Evolutionary conservation across 1,140 invertebrate genomes (phyloP).

Genomic region (Parasteatoda tepidariorum): DNA sequence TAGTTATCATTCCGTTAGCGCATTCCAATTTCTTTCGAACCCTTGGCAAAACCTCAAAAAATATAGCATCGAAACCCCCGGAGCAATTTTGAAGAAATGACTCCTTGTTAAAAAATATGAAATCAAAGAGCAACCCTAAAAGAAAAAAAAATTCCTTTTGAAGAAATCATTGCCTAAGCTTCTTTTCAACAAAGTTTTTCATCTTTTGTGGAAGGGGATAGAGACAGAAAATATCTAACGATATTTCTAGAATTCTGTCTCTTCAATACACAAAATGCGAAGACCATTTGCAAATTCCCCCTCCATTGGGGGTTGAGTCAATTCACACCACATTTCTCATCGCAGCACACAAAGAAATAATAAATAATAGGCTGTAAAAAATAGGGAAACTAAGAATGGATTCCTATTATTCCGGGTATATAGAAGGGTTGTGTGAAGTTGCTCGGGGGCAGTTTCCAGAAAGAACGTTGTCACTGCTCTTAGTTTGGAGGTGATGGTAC

Average conservation of each 20-base stretch:
- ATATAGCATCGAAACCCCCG: not conserved
- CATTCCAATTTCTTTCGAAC: not conserved
- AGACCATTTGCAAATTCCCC: slow-evolving; percentile 38
- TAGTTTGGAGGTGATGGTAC: not conserved
- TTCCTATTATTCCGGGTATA: not conserved
- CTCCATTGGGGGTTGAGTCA: slow-evolving; percentile 12
- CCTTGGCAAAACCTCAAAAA: not conserved
- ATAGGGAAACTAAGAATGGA: not conserved
- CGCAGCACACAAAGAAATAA: slow-evolving; percentile 29
- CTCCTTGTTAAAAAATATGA: not conserved
- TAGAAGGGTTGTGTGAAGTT: not conserved
- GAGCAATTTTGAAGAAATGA: not conserved
- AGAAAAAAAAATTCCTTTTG: not conserved
- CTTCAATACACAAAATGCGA: not conserved
- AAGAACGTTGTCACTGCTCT: not conserved
- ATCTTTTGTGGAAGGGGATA: not conserved
- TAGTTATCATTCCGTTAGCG: not conserved
- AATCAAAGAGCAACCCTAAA: not conserved
- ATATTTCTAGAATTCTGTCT: not conserved
- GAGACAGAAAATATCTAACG: not conserved
- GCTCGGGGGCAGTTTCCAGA: slow-evolving; percentile 10
- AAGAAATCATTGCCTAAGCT: not conserved
- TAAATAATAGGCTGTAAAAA: slow-evolving; percentile 22
- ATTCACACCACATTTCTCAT: slow-evolving; percentile 41
- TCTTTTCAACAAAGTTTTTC: not conserved